A percentile compares a stretch with the other conserved stretches of the same genome.
Evolutionary conservation across 2,797 vertebrate genomes (phyloP).

Genomic region (Hapalemur alaotrensis): DNA sequence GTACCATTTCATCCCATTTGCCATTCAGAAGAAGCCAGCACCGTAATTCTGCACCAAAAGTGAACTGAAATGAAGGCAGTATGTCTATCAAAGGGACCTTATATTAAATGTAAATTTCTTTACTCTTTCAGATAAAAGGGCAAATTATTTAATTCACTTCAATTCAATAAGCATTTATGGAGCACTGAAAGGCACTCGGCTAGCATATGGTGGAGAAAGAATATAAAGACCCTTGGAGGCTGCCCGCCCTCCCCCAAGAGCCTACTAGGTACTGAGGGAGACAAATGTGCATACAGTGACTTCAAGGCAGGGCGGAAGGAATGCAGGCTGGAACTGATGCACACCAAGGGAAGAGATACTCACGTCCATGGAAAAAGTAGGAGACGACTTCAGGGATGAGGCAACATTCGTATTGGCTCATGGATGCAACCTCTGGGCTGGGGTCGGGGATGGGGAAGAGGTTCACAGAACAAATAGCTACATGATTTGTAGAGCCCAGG

Average conservation of each 20-base stretch:
- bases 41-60: slow-evolving; percentile 50
- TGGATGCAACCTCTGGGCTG: not conserved
- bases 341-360: not conserved
- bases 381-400: not conserved
- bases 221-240: not conserved
- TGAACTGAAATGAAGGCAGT: slow-evolving; percentile 58
- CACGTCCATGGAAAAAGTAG: rapidly evolving
- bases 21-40: not conserved
- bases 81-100: slow-evolving; percentile 64
- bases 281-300: rapidly evolving
- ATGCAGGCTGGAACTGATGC: not conserved
- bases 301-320: not conserved
- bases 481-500: not conserved
- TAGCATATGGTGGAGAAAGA: not conserved
- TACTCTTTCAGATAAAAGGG: slow-evolving; percentile 71
- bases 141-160: slow-evolving; percentile 72
- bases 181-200: not conserved
- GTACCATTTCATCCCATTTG: slow-evolving; percentile 32
- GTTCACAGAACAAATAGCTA: not conserved
- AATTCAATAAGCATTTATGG: slow-evolving; percentile 58
- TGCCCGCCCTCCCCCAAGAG: not conserved
- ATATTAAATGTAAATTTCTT: slow-evolving; percentile 66
- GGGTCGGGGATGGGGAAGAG: not conserved
- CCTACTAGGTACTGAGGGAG: not conserved
- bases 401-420: not conserved